A percentile compares a stretch with the other conserved stretches of the same genome.
Conservation (phyloP, 1,140 invertebrate species). For the Sarcophaga bullata region DNA sequence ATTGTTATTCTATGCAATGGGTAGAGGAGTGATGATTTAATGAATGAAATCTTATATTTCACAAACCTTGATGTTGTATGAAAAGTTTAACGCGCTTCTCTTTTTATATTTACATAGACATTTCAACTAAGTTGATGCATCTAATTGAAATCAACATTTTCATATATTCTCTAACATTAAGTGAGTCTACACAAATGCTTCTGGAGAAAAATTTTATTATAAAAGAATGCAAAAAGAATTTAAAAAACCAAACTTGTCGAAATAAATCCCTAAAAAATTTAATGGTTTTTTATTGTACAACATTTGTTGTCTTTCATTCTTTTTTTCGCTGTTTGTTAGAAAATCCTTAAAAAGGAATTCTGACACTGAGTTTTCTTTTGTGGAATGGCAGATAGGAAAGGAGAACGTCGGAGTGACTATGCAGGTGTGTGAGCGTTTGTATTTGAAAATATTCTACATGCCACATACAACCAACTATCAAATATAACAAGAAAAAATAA, state of each 20-base stretch:
- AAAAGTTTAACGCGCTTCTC: no score
- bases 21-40: no score
- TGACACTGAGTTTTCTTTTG: neutral
- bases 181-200: neutral
- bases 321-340: neutral
- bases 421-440: neutral
- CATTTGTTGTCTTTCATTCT: neutral
- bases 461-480: neutral
- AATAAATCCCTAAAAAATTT: slow-evolving; percentile 26
- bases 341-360: neutral
- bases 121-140: no score
- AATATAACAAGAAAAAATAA: neutral
- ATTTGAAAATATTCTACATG: neutral
- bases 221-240: neutral
- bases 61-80: no score
- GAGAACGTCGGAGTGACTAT: neutral
- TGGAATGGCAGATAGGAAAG: neutral
- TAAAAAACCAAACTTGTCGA: slow-evolving; percentile 33
- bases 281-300: slow-evolving; percentile 5
- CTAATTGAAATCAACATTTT: no score
- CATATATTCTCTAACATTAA: no score
- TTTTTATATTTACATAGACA: no score
- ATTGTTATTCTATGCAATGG: no score
- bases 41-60: no score
- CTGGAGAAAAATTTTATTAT: neutral